Evolutionary conservation across 2,797 vertebrate species (phyloP), one percentile per base, ranked within the genome.

Genomic region (Remorina albescens): DNA sequence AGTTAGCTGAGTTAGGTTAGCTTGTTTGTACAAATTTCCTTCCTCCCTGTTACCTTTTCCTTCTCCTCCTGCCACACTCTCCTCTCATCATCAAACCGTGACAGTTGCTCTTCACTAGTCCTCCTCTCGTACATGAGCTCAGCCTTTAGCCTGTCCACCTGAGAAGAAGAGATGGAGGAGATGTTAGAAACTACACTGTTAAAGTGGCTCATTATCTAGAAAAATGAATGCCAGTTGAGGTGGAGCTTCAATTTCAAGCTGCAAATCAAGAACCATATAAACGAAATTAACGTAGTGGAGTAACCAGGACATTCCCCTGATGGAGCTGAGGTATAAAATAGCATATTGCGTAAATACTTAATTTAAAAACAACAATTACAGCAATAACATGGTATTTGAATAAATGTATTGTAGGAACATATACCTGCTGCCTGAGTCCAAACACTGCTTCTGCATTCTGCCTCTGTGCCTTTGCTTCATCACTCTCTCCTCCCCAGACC

Each of bases 1-100:
- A n/a, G n/a, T n/a, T n/a, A n/a, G n/a, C n/a, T n/a, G n/a, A n/a
- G n/a, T n/a, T n/a, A n/a, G n/a, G n/a, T n/a, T n/a, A n/a, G n/a
- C n/a, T n/a, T n/a, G n/a, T n/a, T n/a, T n/a, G 10, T 26, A 21
- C 2, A 15, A 8, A n/a, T 25, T 2, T 18, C 30, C 23, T 30
- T 66, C 15, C 2, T 25, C 3, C 2, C 30, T 37, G 39, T 60
- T 74, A 94, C 98, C 88, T 98, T 97, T 83, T 98, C 97, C 86
- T 99, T 99, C 90, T 99, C 98, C 0, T 96, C 96, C 81, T 98
- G 97, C 98, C 98, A 99, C 19, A 98, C 96, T 76, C 95, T 89
- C 0, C 97, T 95, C 74, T 99, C 98, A 0, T 94, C 95, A 56
- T 97, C 96, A 8, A 99, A 99, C 81, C 90, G 90, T 0, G 95